Base-by-base conservation (phyloP, 2,113 vertebrate genomes). In the Ctenodactylus gundi region DNA sequence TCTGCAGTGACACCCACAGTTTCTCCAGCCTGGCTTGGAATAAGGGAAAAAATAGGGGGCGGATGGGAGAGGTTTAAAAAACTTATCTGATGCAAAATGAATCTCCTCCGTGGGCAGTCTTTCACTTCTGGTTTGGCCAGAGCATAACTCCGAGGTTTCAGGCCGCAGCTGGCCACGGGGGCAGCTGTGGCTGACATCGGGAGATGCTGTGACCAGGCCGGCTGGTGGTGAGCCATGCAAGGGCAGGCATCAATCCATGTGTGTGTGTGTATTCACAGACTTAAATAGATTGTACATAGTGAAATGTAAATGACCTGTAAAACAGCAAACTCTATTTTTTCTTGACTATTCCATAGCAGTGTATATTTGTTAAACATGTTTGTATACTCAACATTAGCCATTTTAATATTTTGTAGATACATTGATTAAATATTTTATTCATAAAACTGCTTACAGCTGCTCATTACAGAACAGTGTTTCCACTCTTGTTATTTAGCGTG, bases 281-380 rank as follows among this genome's bases (percentile, higher is more conserved):
- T 98, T 98, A 98, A 98, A 98, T 96, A 98, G 98, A 98, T 95
- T 99, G 99, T 99, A 99, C 98, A 99, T 99, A 99, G 96, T 95
- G 96, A 97, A 97, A 97, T 99, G 98, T 99, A 99, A 99, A 99
- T 99, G 98, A 98, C 98, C 97, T 99, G 98, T 98, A 99, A 96
- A 98, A 98, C 98, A 98, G 97, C 98, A 98, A 98, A 98, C 97
- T 98, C 98, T 98, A 98, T 99, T 98, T 99, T n/a, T 98, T 98
- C 98, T 98, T 96, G 97, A 98, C 97, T 98, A 96, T 98, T 98
- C 97, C 97, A 98, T 98, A 98, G 98, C 98, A 97, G 98, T 98
- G 98, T 98, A 98, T 98, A 98, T 98, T 98, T 99, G 98, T 98
- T 98, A 98, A 98, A 98, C 97, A 96, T 98, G 98, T 98, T 97